A percentile compares a stretch with the other conserved stretches of the same genome.
Evolutionary conservation across 2,888 invertebrate species (phyloP).

Genomic region (Endotricha flammealis): DNA sequence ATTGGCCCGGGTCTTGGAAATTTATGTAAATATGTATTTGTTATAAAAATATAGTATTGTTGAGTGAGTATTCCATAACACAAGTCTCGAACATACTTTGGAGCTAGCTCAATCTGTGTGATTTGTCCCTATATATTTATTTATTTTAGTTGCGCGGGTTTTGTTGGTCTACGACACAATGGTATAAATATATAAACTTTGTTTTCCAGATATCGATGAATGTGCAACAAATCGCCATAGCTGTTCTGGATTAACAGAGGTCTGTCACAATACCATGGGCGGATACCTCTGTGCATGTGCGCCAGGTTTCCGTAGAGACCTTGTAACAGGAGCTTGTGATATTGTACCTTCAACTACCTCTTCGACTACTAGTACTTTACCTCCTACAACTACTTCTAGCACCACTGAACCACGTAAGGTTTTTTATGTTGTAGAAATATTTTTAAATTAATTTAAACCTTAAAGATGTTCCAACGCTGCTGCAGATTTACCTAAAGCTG

Average conservation of each 20-base stretch:
- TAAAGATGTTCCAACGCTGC: too few species aligned
- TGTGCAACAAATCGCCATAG: slow-evolving; percentile 80
- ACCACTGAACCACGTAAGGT: slow-evolving; percentile 14
- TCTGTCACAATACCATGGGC: slow-evolving; percentile 91
- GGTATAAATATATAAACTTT: not conserved
- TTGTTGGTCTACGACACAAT: too few species aligned
- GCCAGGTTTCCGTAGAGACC: slow-evolving; percentile 85
- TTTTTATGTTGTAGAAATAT: not conserved
- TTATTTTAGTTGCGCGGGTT: too few species aligned
- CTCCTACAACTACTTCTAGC: slow-evolving; percentile 20
- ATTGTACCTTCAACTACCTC: slow-evolving; percentile 35
- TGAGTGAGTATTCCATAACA: too few species aligned
- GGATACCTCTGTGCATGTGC: slow-evolving; percentile 91
- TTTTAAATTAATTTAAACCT: too few species aligned
- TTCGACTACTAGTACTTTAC: slow-evolving; percentile 31
- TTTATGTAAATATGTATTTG: too few species aligned
- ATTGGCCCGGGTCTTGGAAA: too few species aligned
- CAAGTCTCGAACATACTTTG: too few species aligned
- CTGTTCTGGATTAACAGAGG: slow-evolving; percentile 76
- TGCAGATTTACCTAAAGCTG: too few species aligned
- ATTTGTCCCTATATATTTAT: too few species aligned
- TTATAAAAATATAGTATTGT: too few species aligned
- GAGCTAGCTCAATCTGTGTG: too few species aligned
- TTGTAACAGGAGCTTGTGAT: slow-evolving; percentile 49
- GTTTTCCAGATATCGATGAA: slow-evolving; percentile 85